Evolutionary conservation across 2,113 vertebrate genomes (phyloP), one percentile per base, ranked within the genome.

Genomic region (Andinoacara biseriatus): DNA sequence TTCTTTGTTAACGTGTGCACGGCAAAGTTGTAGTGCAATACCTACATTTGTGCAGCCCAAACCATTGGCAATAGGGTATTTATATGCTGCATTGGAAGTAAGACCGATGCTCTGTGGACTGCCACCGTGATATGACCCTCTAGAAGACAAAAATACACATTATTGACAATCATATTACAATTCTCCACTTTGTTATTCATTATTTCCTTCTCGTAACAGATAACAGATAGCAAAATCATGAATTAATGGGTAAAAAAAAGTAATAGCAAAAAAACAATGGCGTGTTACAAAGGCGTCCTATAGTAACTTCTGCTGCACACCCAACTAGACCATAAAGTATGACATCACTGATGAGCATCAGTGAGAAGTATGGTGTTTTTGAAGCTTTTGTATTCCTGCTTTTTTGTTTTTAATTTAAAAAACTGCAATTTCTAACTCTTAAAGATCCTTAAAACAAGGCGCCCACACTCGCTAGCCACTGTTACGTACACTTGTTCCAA

Each of bases 71-170:
- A 97, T 65, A 4, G 93, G 91, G 77, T 91, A 97, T 90, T 97
- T 99, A 86, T 95, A 98, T 7, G 5, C 1, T 14, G 94, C 80
- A 40, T 97, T 74, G 5, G 96, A 96, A 5, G 98, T 97, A 84
- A 97, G 87, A 35, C 96, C 97, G 85, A 97, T 90, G 0, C 95
- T 61, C 40, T 93, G 95, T 18, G 96, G 94, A 81, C 96, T 97
- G 59, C 95, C 90, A 67, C 98, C 98, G 0, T 99, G 98, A 91
- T 99, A 99, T 1, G 94, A 96, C 20, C 97, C 97, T 87, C 98
- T 99, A 92, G 49, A 52, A 94, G 54, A 83, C 2, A 91, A 74
- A 89, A 35, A 57, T 31, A 58, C 76, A 81, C 58, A 14, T 61
- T 72, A 22, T 20, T 2, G 4, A 58, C 17, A 78, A 82, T 22